These are phyloP conservation scores for Magallana ariakensis DNA, from an alignment of 1,140 invertebrate species.

Conservation along the genomic window DNA sequence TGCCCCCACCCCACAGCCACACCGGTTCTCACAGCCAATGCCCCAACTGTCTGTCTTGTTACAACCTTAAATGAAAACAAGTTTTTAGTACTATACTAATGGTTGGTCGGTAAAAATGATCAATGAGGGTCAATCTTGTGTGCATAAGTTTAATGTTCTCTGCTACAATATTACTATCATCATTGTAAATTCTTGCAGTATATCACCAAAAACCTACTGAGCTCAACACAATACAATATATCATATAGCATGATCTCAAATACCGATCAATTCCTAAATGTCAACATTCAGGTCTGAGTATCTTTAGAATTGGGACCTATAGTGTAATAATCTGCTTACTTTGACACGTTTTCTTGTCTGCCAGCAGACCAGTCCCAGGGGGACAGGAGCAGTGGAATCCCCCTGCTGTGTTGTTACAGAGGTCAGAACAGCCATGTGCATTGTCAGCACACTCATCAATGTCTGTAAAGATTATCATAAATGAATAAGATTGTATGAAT, in stretches of 20 bases:
- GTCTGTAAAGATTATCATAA: constrained; percentile 70
- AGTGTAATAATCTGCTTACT: not conserved
- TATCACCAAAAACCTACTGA: too few relatives aligned
- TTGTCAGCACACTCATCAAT: constrained; percentile 63
- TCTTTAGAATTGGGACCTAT: not conserved
- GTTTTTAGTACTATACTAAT: too few relatives aligned
- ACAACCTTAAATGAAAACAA: not conserved
- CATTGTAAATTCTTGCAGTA: too few relatives aligned
- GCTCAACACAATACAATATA: too few relatives aligned
- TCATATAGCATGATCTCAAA: too few relatives aligned
- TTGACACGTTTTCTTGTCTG: constrained; percentile 48
- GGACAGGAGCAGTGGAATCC: constrained; percentile 66
- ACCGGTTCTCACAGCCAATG: constrained; percentile 58
- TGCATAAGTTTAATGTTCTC: too few relatives aligned
- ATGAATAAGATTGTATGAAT: too few relatives aligned
- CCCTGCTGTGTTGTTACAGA: constrained; percentile 69
- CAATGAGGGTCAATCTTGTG: too few relatives aligned
- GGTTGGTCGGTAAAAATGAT: too few relatives aligned
- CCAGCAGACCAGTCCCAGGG: constrained; percentile 55
- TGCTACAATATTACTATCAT: too few relatives aligned
- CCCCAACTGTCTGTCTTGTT: constrained; percentile 47
- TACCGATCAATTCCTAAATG: too few relatives aligned
- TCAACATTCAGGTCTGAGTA: not conserved
- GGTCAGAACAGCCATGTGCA: constrained; percentile 62
- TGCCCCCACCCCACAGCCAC: constrained; percentile 61